Conservation (phyloP, 2,797 vertebrate species). For the Crenuchus spilurus region DNA sequence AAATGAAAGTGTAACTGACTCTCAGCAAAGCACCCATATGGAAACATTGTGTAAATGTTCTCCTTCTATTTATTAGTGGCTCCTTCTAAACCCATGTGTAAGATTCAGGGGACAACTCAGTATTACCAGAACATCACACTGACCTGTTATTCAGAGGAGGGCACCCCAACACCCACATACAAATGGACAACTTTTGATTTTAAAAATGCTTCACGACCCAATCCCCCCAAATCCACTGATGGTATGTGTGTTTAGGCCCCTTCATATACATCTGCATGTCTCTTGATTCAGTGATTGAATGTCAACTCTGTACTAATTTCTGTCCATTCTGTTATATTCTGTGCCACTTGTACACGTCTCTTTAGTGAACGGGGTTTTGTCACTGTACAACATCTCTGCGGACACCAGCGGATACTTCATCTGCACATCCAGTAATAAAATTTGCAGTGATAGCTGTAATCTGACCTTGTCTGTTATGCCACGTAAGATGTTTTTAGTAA, state of each 20-base stretch:
- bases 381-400: constrained; percentile 83
- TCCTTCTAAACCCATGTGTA: constrained; percentile 84
- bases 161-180: constrained; percentile 83
- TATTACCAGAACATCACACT: constrained; percentile 83
- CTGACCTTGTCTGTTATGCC: constrained; percentile 80
- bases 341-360: not conserved
- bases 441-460: constrained; percentile 79
- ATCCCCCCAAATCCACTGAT: constrained; percentile 52
- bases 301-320: no score
- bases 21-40: not conserved
- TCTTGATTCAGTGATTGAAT: not conserved
- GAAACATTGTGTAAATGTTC: not conserved
- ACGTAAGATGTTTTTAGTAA: constrained; percentile 64
- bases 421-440: constrained; percentile 82
- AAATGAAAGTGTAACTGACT: not conserved
- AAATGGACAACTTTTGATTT: constrained; percentile 76
- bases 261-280: not conserved
- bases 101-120: constrained; percentile 74
- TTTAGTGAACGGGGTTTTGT: constrained; percentile 72
- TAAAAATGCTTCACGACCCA: not conserved
- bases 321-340: not conserved
- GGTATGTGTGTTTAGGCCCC: constrained; percentile 58
- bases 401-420: constrained; percentile 84
- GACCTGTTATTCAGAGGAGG: constrained; percentile 84
- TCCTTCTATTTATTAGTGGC: constrained; percentile 77